A percentile compares a stretch with the other conserved stretches of the same genome.
Evolutionary conservation across 2,113 vertebrate genomes (phyloP).

Genomic region (Acrocephalus kingi): DNA sequence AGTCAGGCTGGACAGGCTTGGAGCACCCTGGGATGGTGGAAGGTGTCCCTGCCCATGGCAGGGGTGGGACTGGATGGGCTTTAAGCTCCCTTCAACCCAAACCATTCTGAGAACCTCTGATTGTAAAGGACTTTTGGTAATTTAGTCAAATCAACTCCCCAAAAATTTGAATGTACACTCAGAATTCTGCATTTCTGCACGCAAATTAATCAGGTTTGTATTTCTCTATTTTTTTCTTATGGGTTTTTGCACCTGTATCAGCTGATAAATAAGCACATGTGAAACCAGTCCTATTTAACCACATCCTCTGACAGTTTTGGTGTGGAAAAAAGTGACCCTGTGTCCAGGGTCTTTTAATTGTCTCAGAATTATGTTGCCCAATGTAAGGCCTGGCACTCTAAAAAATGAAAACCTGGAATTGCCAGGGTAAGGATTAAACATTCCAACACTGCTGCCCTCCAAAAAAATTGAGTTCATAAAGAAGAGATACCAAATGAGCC

Average conservation of each 20-base stretch:
- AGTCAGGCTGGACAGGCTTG: background rate
- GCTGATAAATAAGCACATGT: background rate
- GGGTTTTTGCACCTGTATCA: background rate
- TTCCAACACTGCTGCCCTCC: background rate
- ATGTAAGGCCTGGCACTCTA: background rate
- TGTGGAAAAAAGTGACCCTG: background rate
- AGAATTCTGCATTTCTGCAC: background rate
- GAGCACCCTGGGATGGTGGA: accelerated
- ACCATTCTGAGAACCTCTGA: background rate
- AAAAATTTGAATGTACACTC: accelerated
- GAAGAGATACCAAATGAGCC: background rate
- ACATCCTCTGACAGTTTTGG: background rate
- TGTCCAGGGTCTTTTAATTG: background rate
- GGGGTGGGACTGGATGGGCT: accelerated
- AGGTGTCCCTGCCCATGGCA: background rate
- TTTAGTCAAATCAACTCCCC: background rate
- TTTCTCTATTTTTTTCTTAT: background rate
- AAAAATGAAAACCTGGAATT: background rate
- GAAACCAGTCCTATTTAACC: background rate
- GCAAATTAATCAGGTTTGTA: background rate
- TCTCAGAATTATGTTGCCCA: background rate
- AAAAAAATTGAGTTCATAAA: background rate
- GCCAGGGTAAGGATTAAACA: background rate
- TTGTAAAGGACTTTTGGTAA: background rate
- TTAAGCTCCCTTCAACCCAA: background rate